Evolutionary conservation across 2,113 vertebrate genomes (phyloP), one percentile per base, ranked within the genome.

Genomic region (Pavo muticus): DNA sequence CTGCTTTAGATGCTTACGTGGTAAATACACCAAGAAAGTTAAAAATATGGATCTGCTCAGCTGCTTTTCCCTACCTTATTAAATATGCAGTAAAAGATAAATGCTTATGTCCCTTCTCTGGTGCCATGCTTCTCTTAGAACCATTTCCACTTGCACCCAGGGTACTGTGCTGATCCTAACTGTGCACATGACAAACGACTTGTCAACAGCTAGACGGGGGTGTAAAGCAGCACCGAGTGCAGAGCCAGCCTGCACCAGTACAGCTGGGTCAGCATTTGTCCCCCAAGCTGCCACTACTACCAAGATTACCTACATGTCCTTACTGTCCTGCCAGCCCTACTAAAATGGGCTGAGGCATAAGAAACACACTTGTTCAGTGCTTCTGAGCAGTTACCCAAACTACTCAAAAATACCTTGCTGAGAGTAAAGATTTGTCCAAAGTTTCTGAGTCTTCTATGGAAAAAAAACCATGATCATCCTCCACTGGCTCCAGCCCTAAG

Each of bases 1-100:
- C 76, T 86, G 54, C 39, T 81, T 81, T 45, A 74, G 32, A 76
- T 59, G 44, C 79, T 95, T 94, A 67, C 40, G 54, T 10, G 16
- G 30, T 61, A 84, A 93, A 91, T 23, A 24, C 4, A 56, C 18
- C 7, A 44, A 52, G 40, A 76, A 50, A 87, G 21, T 23, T 48
- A 71, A 81, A 82, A 74, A 16, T 57, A 18, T 4, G 1, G 42
- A 93, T 56, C 10, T 17, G 42, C 88, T 95, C 76, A 27, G 3
- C 21, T 57, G 29, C n/a, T 68, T 47, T 91, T 68, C 30, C 37
- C 13, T 68, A 11, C 44, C 10, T 65, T 4, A 3, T 75, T 61
- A 72, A 82, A 72, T 47, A 76, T 0, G 37, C 5, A 90, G 45
- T 59, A 72, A 76, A 93, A 91, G 75, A 75, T 3, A 92, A 88